Base-by-base conservation (phyloP, 2,888 invertebrate genomes). In the Hipparchia semele region DNA sequence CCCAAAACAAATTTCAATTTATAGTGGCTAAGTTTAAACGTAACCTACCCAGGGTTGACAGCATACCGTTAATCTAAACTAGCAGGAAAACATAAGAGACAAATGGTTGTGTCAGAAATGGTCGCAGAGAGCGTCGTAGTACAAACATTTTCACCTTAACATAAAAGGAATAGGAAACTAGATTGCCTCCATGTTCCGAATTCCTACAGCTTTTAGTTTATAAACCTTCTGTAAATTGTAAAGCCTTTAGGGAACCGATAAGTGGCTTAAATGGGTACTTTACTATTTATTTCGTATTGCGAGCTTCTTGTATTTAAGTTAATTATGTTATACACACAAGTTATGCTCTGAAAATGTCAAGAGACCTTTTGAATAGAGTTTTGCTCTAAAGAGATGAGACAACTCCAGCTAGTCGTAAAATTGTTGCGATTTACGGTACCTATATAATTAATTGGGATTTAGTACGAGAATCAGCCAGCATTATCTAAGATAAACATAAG, bases 131-230 rank as follows among this genome's bases (percentile, higher is more conserved):
- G 70, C 70, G 68, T 68, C 66, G 60, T 64, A 75, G 59, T 67
- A 64, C 71, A 66, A 67, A 73, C 72, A 67, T 72, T 73, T 75
- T 73, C 71, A 67, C 73, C 69, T 68, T 70, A 68, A 67, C 68
- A 71, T 71, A 73, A 75, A 73, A 68, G 71, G 75, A 75, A 75
- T 75, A 71, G 69, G 56, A 69, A 75, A 73, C 71, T 71, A 71
- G 70, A 75, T 75, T 75, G 75, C 75, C 72, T 70, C 67, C 46
- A 64, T 64, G 64, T 64, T 64, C 64, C 64, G 23, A 64, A 64
- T 64, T 51, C 51, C 49, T 51, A 23, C 58, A 66, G 51, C 60
- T 68, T 71, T 61, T 53, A 72, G 72, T 61, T 72, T 39, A 68
- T 33, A 54, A 49, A 67, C 59, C 61, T 68, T 67, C 62, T 68